Base-by-base conservation (phyloP, 2,113 vertebrate species). In the Eptesicus fuscus region DNA sequence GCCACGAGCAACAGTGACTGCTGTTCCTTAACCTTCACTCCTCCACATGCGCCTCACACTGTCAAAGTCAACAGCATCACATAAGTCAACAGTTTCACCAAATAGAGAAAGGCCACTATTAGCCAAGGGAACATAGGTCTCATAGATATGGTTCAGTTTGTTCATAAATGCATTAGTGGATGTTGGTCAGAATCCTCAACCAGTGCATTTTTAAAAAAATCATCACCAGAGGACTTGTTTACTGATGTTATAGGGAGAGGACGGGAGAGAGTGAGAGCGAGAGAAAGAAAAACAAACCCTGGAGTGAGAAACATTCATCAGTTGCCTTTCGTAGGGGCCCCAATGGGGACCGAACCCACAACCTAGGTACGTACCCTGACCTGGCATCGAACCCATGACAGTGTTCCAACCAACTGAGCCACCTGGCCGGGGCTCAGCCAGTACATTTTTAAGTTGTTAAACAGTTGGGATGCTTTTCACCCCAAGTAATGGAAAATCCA, bases 401-500 rank as follows among this genome's bases (percentile, higher is more conserved):
- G 14, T n/a, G 63, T 32, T n/a, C 63, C 28, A 63, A 17, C 14
- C 63, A 17, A 9, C 32, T 16, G 30, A 67, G 32, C 63, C 63
- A n/a, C 63, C 61, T 63, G 61, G 61, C 61, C 61, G 14, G 61
- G 61, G 28, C 70, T 94, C 77, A 83, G 4, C 67, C 42, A 63
- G 25, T 85, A 56, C 20, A 40, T 93, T 94, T 37, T 35, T 28
- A 92, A 76, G 59, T 83, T 96, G 70, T 91, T 61, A 56, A 84
- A 63, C n/a, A 83, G 40, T 87, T 91, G 79, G 40, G 51, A 90
- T 70, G 2, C 53, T 93, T 95, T 86, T 77, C 53, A n/a, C 28
- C 22, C 67, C 22, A 47, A 79, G 47, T 74, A 51, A 70, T 37
- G 80, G 84, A 90, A 90, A 84, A 37, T 78, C 67, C 61, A 90